Percentiles rank a stretch among this genome's conserved stretches.
Conservation (phyloP, 1,140 invertebrate species). For the Drosophila tropicalis region DNA sequence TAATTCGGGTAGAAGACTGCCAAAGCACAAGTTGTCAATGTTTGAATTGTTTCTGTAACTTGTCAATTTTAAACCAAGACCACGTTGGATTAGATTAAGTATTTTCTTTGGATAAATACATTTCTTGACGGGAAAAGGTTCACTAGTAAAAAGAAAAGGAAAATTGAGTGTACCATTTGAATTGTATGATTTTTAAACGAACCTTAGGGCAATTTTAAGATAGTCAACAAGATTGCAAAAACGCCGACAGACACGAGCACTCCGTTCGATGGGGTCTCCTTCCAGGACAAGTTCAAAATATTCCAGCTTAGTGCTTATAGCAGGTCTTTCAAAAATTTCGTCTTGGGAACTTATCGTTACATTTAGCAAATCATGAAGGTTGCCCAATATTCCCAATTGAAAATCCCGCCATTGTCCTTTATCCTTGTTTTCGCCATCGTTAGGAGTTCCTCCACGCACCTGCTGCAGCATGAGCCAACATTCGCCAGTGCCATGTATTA, state of each 20-base stretch:
- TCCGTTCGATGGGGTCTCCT: conserved; percentile 36
- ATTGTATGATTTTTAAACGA: background rate
- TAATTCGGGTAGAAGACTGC: conserved; percentile 29
- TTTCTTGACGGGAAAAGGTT: conserved; percentile 35
- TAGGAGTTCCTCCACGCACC: conserved; percentile 17
- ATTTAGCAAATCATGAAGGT: conserved; percentile 24
- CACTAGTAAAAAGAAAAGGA: conserved; percentile 19
- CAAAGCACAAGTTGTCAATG: conserved; percentile 32
- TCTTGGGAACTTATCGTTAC: conserved; percentile 6
- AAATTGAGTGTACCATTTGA: background rate
- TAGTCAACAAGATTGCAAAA: conserved; percentile 39
- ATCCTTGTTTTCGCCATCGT: conserved; percentile 11
- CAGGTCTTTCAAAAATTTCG: background rate
- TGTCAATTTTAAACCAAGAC: conserved; percentile 18
- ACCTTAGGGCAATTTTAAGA: conserved; percentile 42
- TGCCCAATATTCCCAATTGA: conserved; percentile 28
- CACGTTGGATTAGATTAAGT: conserved; percentile 34
- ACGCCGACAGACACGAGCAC: conserved; percentile 29
- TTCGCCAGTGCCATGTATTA: conserved; percentile 37
- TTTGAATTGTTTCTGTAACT: conserved; percentile 13
- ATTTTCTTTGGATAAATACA: conserved; percentile 32
- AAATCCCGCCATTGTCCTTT: conserved; percentile 37
- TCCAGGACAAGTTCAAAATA: conserved; percentile 24
- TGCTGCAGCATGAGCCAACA: conserved; percentile 47
- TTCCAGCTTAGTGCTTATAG: conserved; percentile 11